Evolutionary conservation across 2,888 invertebrate species (phyloP), one percentile per base, ranked within the genome.

Genomic region (Melinopterus prodromus): DNA sequence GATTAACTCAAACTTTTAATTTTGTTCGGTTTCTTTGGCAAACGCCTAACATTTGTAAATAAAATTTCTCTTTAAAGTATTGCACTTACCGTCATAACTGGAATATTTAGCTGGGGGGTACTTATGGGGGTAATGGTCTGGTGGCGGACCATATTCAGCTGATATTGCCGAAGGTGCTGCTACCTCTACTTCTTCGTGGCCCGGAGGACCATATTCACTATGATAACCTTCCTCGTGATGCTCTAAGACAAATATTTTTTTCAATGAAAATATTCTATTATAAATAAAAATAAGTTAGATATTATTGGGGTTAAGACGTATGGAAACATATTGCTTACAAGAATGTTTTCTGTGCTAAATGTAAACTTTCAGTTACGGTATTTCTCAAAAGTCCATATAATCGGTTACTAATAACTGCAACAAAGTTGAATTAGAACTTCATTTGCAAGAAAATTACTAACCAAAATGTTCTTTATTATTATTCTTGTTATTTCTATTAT

Each of bases 81-180:
- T 69, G 16, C 15, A 79, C 77, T 79, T 38, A 79, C 79, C 79
- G 77, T 77, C 77, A 38, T 77, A 77, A 69, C 69, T 77, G 35
- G 79, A 16, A 69, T 79, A 79, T 77, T 79, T 79, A 6, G 53
- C 37, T 16, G 79, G 77, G 15, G 16, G 74, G 72, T 77, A 74
- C 35, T 74, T 74, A 12, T 74, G 35, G 74, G 74, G 35, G 35
- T 36, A 74, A 12, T 53, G 53, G 35, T 74, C 74, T 70, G 69
- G 77, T 1, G 77, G 80, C 12, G 82, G 80, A 15, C 83, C 83
- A 71, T 84, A 85, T 77, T 84, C 84, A 4, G 83, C 81, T 37
- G 82, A 83, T 16, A 86, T 84, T 70, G 84, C 86, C 71, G 87
- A 86, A 6, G 85, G 86, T 12, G 78, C 36, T 53, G 78, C 35